phyloP scores from a whole-genome alignment of 2,888 invertebrate species.

The Drosophila diplacantha region DNA sequence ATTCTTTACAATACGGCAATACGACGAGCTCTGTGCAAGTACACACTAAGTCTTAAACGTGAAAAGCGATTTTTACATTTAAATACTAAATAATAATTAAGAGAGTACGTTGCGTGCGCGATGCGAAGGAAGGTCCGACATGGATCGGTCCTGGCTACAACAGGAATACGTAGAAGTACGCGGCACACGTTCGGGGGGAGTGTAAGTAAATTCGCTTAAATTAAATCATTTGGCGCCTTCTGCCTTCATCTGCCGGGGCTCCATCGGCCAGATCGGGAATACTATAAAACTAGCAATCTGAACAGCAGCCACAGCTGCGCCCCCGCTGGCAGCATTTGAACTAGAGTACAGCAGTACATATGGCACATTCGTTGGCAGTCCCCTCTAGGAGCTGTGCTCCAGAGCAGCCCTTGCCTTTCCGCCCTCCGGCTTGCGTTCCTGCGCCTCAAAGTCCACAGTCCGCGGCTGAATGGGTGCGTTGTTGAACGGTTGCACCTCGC shows the following conservation, averaged over 20 bases:
- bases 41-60: slow-evolving; percentile 30
- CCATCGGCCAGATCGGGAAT: slow-evolving; percentile 50
- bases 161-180: slow-evolving; percentile 32
- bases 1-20: slow-evolving; percentile 38
- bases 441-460: slow-evolving; percentile 55
- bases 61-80: slow-evolving; percentile 44
- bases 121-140: background rate
- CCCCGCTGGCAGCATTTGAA: slow-evolving; percentile 14
- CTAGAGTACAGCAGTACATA: slow-evolving; percentile 41
- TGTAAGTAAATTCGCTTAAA: slow-evolving; percentile 61
- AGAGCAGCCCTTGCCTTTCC: slow-evolving; percentile 13
- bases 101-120: slow-evolving; percentile 60
- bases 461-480: slow-evolving; percentile 71
- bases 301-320: slow-evolving; percentile 25
- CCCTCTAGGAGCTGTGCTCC: slow-evolving; percentile 55
- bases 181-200: slow-evolving; percentile 19
- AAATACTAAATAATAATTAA: slow-evolving; percentile 70
- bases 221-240: slow-evolving; percentile 48
- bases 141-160: slow-evolving; percentile 21
- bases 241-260: slow-evolving; percentile 17
- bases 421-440: slow-evolving; percentile 51
- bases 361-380: slow-evolving; percentile 49
- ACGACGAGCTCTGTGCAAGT: slow-evolving; percentile 43
- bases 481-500: slow-evolving; percentile 88
- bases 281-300: slow-evolving; percentile 64